Evolutionary conservation across 2,113 vertebrate species (phyloP).

Genomic region (Oxyura jamaicensis): DNA sequence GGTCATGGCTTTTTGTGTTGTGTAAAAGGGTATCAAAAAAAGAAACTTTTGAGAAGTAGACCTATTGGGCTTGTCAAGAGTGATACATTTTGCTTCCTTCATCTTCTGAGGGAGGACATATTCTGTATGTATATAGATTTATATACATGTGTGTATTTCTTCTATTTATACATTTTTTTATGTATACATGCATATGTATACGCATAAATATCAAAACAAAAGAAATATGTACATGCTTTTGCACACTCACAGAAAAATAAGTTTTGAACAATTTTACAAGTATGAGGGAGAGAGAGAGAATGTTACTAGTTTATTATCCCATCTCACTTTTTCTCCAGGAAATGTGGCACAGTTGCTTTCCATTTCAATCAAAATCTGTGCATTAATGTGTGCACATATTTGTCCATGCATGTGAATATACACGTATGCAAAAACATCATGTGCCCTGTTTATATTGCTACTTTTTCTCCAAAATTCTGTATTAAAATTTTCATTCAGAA

Average conservation of each 20-base stretch:
- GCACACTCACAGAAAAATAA: neutral
- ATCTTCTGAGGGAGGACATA: neutral
- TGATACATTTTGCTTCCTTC: neutral
- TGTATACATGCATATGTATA: accelerated
- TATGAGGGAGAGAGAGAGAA: neutral
- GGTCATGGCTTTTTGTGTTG: neutral
- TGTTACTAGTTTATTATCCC: neutral
- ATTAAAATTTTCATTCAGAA: neutral
- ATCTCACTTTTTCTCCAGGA: neutral
- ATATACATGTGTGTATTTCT: neutral
- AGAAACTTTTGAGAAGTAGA: neutral
- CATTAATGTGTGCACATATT: neutral
- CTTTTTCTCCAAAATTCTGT: neutral
- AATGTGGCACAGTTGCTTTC: neutral
- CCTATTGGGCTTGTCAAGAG: neutral
- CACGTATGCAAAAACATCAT: neutral
- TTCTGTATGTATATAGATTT: neutral
- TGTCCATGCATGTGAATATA: neutral
- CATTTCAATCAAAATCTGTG: neutral
- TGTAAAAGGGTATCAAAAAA: neutral
- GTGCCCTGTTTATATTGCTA: neutral
- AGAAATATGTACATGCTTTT: neutral
- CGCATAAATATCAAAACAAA: neutral
- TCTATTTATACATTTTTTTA: neutral
- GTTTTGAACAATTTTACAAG: neutral